Evolutionary conservation across 2,797 vertebrate genomes (phyloP), one percentile per base, ranked within the genome.

Genomic region (Podarcis lilfordi): DNA sequence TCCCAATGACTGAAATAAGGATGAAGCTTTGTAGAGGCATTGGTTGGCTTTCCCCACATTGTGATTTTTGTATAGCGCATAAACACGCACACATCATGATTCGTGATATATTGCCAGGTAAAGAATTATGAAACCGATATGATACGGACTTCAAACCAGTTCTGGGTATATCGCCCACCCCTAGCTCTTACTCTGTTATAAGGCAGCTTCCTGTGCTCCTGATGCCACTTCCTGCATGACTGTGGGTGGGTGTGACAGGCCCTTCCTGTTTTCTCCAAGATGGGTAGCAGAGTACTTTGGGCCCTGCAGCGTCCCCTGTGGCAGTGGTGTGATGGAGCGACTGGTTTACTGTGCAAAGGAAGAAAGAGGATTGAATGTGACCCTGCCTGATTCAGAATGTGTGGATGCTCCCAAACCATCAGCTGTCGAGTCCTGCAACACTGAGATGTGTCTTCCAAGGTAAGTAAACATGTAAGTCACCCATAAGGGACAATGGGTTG

Each of bases 281-380:
- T 97, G 97, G 35, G 2, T 94, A 32, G 84, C 89, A 0, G 97
- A 96, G 37, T 90, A 84, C 89, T 97, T 97, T 77, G 95, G 97
- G 45, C 95, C 96, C 21, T 98, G 97, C 59, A 97, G 97, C 0
- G 86, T 93, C 74, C 95, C 96, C 84, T 98, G 97, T 87, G 97
- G 97, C 0, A 95, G 95, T 5, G 97, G 97, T 92, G 93, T 96
- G 86, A 89, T 84, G 89, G 89, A 94, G 90, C 96, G 97, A 81
- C 87, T 85, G 15, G 95, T 98, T 15, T 90, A 35, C 75, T 98
- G 98, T 35, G 85, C 97, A 85, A 96, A 97, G 89, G 94, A 88
- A 77, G 91, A 83, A 2, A 96, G 88, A 59, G 66, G 8, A 0
- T 55, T 94, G n/a, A 92, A 91, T 75, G 83, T 89, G 2, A 72